phyloP scores from a whole-genome alignment of 2,113 vertebrate species.

The Columba livia region DNA sequence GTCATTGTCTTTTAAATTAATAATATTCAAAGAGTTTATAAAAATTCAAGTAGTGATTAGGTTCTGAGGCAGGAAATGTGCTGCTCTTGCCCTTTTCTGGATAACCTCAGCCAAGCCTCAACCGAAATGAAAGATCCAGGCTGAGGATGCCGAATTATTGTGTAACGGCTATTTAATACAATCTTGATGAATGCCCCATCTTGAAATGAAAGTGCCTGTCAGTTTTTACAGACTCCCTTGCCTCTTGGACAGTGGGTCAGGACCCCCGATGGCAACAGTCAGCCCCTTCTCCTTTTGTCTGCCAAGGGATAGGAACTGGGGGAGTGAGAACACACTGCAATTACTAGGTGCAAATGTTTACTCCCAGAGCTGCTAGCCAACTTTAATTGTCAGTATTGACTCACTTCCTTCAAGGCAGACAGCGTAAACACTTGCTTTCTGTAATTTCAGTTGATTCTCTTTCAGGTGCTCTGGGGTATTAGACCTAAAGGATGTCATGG shows the following conservation, averaged over 20 bases:
- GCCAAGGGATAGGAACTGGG: not conserved
- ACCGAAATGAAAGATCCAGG: not conserved
- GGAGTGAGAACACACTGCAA: not conserved
- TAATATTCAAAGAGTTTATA: conserved; percentile 7
- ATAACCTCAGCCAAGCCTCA: not conserved
- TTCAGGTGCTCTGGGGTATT: not conserved
- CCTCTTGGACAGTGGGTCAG: not conserved
- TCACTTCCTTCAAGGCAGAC: not conserved
- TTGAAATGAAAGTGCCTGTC: not conserved
- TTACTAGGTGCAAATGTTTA: not conserved
- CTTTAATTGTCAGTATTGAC: not conserved
- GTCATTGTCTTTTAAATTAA: conserved; percentile 1
- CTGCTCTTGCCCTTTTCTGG: not conserved
- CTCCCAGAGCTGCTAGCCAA: not conserved
- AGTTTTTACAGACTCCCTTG: not conserved
- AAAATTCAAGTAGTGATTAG: not conserved
- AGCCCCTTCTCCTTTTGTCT: not conserved
- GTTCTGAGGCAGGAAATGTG: not conserved
- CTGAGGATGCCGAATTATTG: not conserved
- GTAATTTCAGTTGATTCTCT: not conserved
- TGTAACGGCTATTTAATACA: not conserved
- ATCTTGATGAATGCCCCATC: not conserved
- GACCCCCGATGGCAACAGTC: not conserved
- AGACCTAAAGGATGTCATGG: not conserved
- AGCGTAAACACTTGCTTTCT: not conserved